Evolutionary conservation across 2,113 vertebrate genomes (phyloP).

Genomic region (Takifugu bimaculatus): DNA sequence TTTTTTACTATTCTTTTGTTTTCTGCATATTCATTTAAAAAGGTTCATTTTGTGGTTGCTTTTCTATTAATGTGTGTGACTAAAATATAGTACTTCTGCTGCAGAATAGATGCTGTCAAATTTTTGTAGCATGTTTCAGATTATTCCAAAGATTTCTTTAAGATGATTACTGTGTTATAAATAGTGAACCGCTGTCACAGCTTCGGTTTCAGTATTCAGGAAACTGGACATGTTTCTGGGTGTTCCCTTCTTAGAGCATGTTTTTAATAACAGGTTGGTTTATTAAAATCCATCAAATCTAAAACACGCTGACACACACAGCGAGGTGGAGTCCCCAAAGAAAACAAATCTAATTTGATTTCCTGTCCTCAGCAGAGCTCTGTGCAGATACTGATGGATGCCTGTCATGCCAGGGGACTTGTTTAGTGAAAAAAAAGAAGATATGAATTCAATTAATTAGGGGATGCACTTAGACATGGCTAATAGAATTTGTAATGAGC

Average conservation of each 20-base stretch:
- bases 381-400: conserved; percentile 19
- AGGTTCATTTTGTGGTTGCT: too few relatives aligned
- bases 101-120: too few relatives aligned
- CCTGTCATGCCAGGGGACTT: conserved; percentile 17
- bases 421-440: conserved; percentile 10
- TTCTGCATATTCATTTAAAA: too few relatives aligned
- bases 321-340: conserved; percentile 29
- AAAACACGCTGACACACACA: conserved; percentile 9
- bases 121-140: too few relatives aligned
- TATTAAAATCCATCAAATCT: conserved; percentile 37
- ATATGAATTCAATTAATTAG: conserved; percentile 37
- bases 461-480: conserved; percentile 36
- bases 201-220: not conserved
- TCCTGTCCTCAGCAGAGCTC: conserved; percentile 4
- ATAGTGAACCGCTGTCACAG: not conserved
- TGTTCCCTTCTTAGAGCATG: conserved; percentile 5
- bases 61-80: too few relatives aligned
- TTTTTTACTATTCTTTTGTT: too few relatives aligned
- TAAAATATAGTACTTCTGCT: too few relatives aligned
- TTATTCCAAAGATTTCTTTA: too few relatives aligned
- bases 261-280: conserved; percentile 10
- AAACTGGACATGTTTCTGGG: not conserved
- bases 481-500: conserved; percentile 58
- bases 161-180: too few relatives aligned
- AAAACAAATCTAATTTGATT: conserved; percentile 52